These are phyloP conservation scores for Orcinus orca DNA, from an alignment of 2,113 vertebrate genomes.

Conservation along the genomic window DNA sequence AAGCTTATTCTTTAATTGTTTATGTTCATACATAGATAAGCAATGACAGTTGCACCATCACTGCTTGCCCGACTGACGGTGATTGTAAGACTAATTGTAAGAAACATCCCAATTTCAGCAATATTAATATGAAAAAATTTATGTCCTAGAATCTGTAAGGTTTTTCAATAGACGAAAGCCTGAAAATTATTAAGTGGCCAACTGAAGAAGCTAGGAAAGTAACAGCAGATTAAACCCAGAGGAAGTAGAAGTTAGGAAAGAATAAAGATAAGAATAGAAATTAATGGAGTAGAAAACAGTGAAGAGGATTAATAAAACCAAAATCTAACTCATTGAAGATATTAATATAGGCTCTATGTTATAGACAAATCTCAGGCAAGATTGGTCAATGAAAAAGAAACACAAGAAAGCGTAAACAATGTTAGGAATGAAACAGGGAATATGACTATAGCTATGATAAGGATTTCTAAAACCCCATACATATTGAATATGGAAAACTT, in stretches of 20 bases:
- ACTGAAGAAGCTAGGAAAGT: conserved; percentile 2
- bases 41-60: neutral
- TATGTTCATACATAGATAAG: neutral
- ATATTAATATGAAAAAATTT: neutral
- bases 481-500: neutral
- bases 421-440: neutral
- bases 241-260: neutral
- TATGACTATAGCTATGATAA: neutral
- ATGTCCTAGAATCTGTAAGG: neutral
- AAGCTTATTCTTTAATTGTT: neutral
- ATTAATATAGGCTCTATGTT: neutral
- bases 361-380: neutral
- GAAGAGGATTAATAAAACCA: neutral
- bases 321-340: conserved; percentile 1
- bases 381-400: neutral
- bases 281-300: conserved; percentile 10
- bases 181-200: neutral
- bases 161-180: neutral
- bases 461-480: neutral
- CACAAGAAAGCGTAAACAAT: neutral
- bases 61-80: neutral
- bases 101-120: neutral
- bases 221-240: conserved; percentile 24
- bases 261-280: neutral
- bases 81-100: neutral